Evolutionary conservation across 2,888 invertebrate species (phyloP).

Genomic region (Poecilobothrus nobilitatus): DNA sequence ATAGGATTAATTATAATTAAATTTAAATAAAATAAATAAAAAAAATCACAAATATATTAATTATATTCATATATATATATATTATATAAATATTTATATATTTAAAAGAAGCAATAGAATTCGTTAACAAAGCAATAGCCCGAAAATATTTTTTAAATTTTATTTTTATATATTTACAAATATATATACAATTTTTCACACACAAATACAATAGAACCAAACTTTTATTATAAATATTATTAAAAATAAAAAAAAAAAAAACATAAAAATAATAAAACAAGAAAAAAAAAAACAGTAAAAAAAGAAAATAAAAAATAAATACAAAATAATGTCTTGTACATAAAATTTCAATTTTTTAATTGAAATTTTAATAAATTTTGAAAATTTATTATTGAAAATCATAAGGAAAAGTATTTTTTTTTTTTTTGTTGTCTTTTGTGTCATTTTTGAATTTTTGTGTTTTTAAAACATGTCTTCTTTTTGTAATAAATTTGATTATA

Average conservation of each 20-base stretch:
- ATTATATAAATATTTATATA: conserved; percentile 2
- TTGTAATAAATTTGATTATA: background rate
- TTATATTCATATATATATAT: background rate
- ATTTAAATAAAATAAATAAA: conserved; percentile 20
- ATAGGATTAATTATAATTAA: too few relatives aligned
- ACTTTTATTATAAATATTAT: conserved; percentile 26
- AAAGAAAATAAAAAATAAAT: too few relatives aligned
- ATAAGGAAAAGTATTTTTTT: background rate
- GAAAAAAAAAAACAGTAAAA: too few relatives aligned
- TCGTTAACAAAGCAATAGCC: conserved; percentile 31
- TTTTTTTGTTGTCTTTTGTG: too few relatives aligned
- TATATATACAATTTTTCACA: conserved; percentile 19
- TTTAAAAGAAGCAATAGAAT: background rate
- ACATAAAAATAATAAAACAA: conserved; percentile 7
- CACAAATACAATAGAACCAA: conserved; percentile 15
- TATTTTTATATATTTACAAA: conserved; percentile 14
- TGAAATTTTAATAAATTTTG: too few relatives aligned
- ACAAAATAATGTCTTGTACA: background rate
- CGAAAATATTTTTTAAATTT: conserved; percentile 30
- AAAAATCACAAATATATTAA: conserved; percentile 19
- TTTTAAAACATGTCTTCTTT: background rate
- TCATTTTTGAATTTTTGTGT: too few relatives aligned
- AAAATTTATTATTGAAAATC: background rate
- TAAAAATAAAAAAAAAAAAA: conserved; percentile 26
- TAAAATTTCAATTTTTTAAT: too few relatives aligned